Conservation (phyloP, 2,797 vertebrate species). For the Chelon auratus region DNA sequence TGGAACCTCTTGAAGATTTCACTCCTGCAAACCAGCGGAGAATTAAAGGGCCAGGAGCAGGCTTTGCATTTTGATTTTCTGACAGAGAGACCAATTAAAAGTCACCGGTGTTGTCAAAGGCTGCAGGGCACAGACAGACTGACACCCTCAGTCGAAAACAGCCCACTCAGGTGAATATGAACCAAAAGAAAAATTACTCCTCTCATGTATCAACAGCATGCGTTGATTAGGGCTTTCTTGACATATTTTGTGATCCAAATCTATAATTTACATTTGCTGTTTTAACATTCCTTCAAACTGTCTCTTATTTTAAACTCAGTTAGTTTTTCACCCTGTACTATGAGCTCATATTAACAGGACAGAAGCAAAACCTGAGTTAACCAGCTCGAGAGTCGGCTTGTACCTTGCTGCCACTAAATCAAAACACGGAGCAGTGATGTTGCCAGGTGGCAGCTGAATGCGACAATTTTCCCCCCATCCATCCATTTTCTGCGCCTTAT, state of each 20-base stretch:
- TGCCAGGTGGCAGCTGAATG: constrained; percentile 20
- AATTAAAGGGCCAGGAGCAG: constrained; percentile 66
- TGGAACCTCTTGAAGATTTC: constrained; percentile 52
- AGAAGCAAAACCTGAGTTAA: neutral
- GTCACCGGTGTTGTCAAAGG: constrained; percentile 60
- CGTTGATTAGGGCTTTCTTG: constrained; percentile 28
- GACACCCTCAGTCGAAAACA: constrained; percentile 54
- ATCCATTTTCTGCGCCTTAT: constrained; percentile 19
- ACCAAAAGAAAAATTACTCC: constrained; percentile 50
- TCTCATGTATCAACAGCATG: constrained; percentile 46
- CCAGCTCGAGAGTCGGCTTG: neutral
- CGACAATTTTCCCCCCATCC: constrained; percentile 29
- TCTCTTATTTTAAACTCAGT: neutral
- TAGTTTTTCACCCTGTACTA: neutral
- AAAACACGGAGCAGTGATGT: neutral
- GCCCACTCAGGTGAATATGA: constrained; percentile 51
- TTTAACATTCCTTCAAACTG: constrained; percentile 17
- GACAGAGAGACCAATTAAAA: constrained; percentile 76
- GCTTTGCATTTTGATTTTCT: constrained; percentile 69
- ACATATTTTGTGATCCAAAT: constrained; percentile 31
- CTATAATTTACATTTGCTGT: constrained; percentile 30
- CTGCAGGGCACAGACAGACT: constrained; percentile 71
- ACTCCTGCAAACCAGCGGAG: constrained; percentile 55
- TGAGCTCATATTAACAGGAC: neutral
- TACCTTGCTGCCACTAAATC: constrained; percentile 14